Conservation (phyloP, 2,888 invertebrate species). For the Gerris lacustris region DNA sequence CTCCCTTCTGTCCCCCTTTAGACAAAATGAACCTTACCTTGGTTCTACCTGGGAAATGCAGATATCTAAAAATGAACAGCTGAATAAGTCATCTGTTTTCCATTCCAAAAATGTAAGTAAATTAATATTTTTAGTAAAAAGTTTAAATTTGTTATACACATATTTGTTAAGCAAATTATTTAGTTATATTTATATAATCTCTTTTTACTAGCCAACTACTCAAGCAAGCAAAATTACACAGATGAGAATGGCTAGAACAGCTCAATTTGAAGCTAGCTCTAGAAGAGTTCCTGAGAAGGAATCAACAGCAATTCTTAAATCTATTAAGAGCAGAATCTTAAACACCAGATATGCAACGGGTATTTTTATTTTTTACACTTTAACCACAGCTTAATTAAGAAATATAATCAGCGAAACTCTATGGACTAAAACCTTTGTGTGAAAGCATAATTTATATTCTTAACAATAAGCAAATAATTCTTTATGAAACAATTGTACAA, state of each 20-base stretch:
- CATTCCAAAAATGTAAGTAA: too few relatives aligned
- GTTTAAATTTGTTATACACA: too few relatives aligned
- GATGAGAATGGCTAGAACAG: background rate
- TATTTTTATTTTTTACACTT: too few relatives aligned
- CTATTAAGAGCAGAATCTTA: background rate
- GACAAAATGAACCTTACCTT: background rate
- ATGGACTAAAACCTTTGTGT: background rate
- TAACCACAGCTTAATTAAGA: background rate
- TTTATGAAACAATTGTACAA: too few relatives aligned
- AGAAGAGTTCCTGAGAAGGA: background rate
- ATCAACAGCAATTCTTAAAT: background rate
- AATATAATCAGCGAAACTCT: background rate
- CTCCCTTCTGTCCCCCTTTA: background rate
- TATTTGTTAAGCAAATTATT: too few relatives aligned
- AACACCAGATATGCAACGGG: too few relatives aligned
- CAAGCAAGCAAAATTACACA: too few relatives aligned
- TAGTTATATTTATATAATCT: too few relatives aligned
- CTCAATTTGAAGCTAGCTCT: background rate
- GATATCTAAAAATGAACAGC: background rate
- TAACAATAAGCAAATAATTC: too few relatives aligned
- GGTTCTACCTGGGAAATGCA: constrained; percentile 6
- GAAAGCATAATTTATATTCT: background rate
- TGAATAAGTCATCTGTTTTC: background rate
- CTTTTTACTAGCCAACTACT: too few relatives aligned
- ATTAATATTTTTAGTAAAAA: too few relatives aligned